A percentile compares a stretch with the other conserved stretches of the same genome.
These are phyloP conservation scores for Botia kubotai DNA, from an alignment of 2,797 vertebrate genomes.

Conservation along the genomic window DNA sequence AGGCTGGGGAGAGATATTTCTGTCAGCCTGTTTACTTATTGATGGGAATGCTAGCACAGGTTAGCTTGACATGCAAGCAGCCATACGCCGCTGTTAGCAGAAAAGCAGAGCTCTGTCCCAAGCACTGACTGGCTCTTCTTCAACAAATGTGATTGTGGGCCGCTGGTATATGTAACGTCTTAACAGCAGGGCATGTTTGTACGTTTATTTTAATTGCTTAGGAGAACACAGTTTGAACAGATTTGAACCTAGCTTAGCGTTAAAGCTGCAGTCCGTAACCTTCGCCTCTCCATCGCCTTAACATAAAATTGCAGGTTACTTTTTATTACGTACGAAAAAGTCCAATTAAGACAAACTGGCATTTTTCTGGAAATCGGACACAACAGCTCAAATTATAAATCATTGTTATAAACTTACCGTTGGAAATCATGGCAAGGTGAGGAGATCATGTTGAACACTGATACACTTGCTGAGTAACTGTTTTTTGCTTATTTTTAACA, in stretches of 20 bases:
- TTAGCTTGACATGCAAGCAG: constrained; percentile 68
- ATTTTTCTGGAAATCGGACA: no score
- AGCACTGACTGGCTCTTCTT: background rate
- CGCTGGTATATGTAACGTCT: background rate
- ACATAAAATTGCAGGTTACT: no score
- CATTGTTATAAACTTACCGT: no score
- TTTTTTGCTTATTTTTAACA: no score
- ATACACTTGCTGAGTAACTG: no score
- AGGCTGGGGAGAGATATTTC: constrained; percentile 75
- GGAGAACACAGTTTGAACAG: background rate
- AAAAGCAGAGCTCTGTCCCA: background rate
- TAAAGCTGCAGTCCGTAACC: no score
- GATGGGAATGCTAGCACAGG: constrained; percentile 74
- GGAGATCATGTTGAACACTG: no score
- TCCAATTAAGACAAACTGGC: no score
- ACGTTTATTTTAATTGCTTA: background rate
- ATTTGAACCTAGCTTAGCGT: background rate
- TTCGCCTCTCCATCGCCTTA: no score
- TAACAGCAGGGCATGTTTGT: background rate
- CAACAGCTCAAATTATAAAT: no score
- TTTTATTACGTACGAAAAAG: no score
- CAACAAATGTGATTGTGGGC: background rate
- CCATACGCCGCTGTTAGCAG: constrained; percentile 62
- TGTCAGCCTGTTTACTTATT: constrained; percentile 80
- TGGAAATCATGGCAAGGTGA: no score